Evolutionary conservation across 2,797 vertebrate species (phyloP).

Genomic region (Brotula barbata): DNA sequence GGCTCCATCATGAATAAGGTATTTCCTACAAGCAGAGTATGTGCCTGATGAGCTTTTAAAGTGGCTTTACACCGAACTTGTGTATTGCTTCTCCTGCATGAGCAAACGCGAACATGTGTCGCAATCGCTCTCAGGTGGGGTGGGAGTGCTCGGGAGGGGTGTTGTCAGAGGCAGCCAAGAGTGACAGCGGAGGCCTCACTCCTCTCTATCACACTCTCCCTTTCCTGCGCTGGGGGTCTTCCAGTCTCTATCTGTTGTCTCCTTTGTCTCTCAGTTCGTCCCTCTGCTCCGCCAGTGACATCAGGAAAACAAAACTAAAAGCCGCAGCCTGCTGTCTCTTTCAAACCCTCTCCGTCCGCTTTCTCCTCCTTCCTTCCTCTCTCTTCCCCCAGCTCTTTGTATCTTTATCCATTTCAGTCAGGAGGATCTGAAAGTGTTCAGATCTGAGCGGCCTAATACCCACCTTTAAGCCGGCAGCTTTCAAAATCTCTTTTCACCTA

Average conservation of each 20-base stretch:
- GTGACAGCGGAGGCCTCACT: conserved; percentile 74
- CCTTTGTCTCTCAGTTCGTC: conserved; percentile 43
- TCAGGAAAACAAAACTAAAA: not conserved
- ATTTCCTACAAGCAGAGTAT: conserved; percentile 97
- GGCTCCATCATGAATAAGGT: conserved; percentile 99
- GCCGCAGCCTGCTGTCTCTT: conserved; percentile 3
- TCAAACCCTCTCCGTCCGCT: conserved; percentile 1
- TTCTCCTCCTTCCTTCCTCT: conserved; percentile 1
- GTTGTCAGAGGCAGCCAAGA: conserved; percentile 81
- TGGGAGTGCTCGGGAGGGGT: not conserved
- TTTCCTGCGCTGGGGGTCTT: conserved; percentile 45
- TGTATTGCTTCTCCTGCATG: conserved; percentile 95
- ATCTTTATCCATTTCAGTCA: conserved; percentile 80
- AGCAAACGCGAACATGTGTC: conserved; percentile 87
- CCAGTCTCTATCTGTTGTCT: conserved; percentile 41
- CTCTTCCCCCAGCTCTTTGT: conserved; percentile 68
- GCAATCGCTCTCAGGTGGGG: conserved; percentile 94
- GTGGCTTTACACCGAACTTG: conserved; percentile 94
- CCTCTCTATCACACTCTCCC: conserved; percentile 69
- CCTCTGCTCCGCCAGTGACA: conserved; percentile 11
- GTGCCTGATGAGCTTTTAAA: conserved; percentile 99
- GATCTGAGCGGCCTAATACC: conserved; percentile 69
- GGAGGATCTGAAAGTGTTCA: conserved; percentile 82
- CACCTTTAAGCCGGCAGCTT: conserved; percentile 67
- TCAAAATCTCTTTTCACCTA: conserved; percentile 60